phyloP scores from a whole-genome alignment of 2,113 vertebrate genomes.

The Alethe castanea region DNA sequence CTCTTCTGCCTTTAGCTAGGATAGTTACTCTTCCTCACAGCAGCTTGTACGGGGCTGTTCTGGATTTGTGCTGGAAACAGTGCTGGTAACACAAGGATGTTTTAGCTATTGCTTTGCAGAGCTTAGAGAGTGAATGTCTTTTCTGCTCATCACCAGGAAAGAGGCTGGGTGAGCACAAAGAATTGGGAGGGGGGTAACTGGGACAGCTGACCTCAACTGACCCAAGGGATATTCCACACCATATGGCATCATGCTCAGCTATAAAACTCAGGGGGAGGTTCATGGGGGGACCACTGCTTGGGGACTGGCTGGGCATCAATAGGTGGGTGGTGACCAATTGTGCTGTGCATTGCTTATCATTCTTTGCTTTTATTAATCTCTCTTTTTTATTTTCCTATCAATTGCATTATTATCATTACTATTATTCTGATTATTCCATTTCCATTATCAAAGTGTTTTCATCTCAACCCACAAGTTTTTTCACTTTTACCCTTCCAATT shows the following conservation, averaged over 20 bases:
- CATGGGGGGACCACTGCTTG: accelerated
- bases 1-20: background rate
- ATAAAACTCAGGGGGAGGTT: background rate
- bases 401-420: background rate
- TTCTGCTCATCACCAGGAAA: background rate
- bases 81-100: background rate
- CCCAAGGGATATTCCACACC: background rate
- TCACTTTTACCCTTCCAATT: background rate
- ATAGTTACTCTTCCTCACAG: background rate
- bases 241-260: background rate
- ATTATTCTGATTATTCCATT: background rate
- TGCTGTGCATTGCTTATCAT: background rate
- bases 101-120: background rate
- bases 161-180: background rate
- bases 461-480: background rate
- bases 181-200: background rate
- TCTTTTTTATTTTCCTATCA: background rate
- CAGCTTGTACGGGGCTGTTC: background rate
- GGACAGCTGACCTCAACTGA: background rate
- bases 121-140: background rate
- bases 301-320: background rate
- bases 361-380: background rate
- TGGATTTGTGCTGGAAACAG: background rate
- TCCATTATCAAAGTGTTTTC: background rate
- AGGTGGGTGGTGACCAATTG: background rate